Evolutionary conservation across 92 coral and sea anemone species (phyloP).

Genomic region (Palythoa grandis): DNA sequence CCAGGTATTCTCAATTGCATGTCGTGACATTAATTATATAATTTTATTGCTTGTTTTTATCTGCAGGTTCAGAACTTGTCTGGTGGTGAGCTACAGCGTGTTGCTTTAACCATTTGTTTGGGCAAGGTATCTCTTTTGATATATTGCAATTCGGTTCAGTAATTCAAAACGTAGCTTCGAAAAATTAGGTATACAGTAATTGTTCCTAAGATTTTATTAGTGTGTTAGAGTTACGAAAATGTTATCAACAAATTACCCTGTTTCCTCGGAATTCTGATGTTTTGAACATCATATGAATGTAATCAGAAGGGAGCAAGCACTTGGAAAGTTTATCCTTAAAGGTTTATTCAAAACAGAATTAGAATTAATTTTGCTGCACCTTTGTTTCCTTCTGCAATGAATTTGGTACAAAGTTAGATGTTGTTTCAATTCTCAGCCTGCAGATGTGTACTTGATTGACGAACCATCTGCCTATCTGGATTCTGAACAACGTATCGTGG

Average conservation of each 20-base stretch:
- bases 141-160: not conserved
- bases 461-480: constrained; percentile 99
- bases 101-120: constrained; percentile 94
- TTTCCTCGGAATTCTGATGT: too few relatives aligned
- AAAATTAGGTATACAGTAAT: too few relatives aligned
- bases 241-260: too few relatives aligned
- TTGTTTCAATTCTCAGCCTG: constrained; percentile 68
- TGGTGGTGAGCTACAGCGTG: constrained; percentile 99
- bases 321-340: not conserved
- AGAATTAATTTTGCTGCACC: too few relatives aligned
- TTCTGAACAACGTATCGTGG: constrained; percentile 98
- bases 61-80: constrained; percentile 92
- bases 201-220: too few relatives aligned
- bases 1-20: too few relatives aligned
- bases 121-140: constrained; percentile 76
- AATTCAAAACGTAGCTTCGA: not conserved
- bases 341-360: too few relatives aligned
- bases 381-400: too few relatives aligned
- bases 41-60: not conserved
- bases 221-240: too few relatives aligned
- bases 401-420: too few relatives aligned
- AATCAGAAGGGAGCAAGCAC: too few relatives aligned
- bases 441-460: constrained; percentile 93
- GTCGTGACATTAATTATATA: not conserved
- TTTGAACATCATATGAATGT: too few relatives aligned